Evolutionary conservation across 1,140 invertebrate species (phyloP).

Genomic region (Trichonephila inaurata): DNA sequence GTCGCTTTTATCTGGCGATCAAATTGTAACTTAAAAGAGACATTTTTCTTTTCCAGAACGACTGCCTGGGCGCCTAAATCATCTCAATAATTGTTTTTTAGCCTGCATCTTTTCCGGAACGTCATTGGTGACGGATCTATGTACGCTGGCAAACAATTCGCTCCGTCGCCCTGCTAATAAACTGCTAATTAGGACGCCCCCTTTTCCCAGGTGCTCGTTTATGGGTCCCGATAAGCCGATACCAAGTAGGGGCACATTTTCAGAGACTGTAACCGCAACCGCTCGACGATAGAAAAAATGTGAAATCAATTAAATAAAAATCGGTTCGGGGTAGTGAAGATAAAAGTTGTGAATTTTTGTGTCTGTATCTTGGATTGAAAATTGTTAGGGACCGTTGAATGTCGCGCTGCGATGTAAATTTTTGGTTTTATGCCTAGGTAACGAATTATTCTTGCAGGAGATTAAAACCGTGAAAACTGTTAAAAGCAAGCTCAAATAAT

Average conservation of each 20-base stretch:
- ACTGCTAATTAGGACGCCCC: background rate
- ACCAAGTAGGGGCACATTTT: background rate
- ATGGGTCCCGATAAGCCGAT: background rate
- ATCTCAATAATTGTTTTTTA: background rate
- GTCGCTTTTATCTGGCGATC: too few relatives aligned
- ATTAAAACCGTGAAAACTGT: too few relatives aligned
- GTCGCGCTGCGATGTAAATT: too few relatives aligned
- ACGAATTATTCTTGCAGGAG: too few relatives aligned
- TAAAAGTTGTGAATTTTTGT: background rate
- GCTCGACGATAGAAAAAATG: background rate
- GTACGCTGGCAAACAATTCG: background rate
- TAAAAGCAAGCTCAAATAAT: too few relatives aligned
- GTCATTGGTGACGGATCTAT: background rate
- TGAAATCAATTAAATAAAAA: background rate
- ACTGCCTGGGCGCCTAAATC: background rate
- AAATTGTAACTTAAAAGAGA: too few relatives aligned
- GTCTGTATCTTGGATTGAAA: background rate
- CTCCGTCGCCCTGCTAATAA: background rate
- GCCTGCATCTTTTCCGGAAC: background rate
- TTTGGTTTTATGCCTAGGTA: too few relatives aligned
- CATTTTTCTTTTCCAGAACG: background rate
- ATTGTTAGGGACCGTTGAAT: background rate
- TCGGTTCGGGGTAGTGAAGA: background rate
- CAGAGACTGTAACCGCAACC: background rate
- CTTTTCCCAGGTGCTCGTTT: conserved; percentile 15